Evolutionary conservation across 2,888 invertebrate species (phyloP), one percentile per base, ranked within the genome.

Genomic region (Harpagoxenus sublaevis): DNA sequence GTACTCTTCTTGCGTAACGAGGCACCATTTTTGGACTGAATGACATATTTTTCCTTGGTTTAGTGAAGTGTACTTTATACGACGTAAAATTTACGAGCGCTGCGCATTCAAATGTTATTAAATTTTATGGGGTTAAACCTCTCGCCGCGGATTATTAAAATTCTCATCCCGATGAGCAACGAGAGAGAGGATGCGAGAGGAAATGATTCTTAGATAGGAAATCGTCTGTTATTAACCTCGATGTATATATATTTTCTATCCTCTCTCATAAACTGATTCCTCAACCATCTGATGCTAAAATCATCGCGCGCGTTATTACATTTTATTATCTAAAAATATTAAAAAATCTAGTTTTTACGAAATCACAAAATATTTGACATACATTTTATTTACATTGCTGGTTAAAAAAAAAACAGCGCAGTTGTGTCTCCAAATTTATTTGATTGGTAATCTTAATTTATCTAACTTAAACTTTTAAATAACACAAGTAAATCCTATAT

Each of bases 61-160:
- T 62, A 55, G 45, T 60, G 48, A 81, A 62, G 48, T 60, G 60
- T 60, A 60, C 0, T 60, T 79, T 60, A 60, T 60, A 81, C 18
- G 79, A 28, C 57, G 48, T 73, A 73, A 81, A 81, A 81, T 81
- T 81, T 81, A 81, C 12, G 73, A 81, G 73, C 79, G 35, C 9
- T 15, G 60, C 48, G 39, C 60, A 81, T 81, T 81, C 73, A 48
- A 81, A 81, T 81, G 60, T 81, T 81, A 81, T 81, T 73, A 81
- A 81, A 81, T 81, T 81, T 81, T 81, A 73, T 73, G 73, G 74
- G 79, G 39, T 60, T 81, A 39, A 81, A 81, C 12, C 39, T 81
- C 73, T 79, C 48, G 73, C 48, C 48, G 35, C 73, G 60, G 39
- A 81, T 81, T 81, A 81, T 81, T 81, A 81, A 81, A 73, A 81